These are phyloP conservation scores for Eupithecia pulchellata DNA, from an alignment of 2,888 invertebrate genomes.

Conservation along the genomic window DNA sequence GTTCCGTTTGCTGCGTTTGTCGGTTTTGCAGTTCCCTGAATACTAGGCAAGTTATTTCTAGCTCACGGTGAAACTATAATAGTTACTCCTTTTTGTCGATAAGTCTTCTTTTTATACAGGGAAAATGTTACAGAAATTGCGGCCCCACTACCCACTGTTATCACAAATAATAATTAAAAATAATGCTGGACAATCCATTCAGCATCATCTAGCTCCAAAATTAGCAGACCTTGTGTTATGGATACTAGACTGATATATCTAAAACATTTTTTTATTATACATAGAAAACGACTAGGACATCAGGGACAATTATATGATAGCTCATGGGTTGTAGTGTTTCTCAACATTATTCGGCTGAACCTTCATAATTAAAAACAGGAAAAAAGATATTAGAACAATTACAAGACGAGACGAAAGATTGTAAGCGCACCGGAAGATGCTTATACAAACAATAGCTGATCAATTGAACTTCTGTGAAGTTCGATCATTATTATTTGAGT, in stretches of 20 bases:
- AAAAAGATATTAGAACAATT: conserved; percentile 1
- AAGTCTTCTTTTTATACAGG: neutral
- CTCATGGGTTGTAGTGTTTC: neutral
- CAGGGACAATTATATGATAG: too few species aligned
- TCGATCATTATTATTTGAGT: too few species aligned
- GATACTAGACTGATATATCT: too few species aligned
- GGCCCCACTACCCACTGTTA: neutral
- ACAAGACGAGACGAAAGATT: neutral
- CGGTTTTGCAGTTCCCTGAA: conserved; percentile 10
- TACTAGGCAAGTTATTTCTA: neutral
- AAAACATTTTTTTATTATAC: too few species aligned
- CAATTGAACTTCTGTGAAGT: too few species aligned
- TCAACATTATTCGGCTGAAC: neutral
- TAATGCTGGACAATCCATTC: too few species aligned
- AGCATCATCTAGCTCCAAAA: too few species aligned
- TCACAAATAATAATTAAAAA: too few species aligned
- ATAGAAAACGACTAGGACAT: too few species aligned
- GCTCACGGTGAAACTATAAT: neutral
- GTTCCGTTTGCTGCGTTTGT: conserved; percentile 4
- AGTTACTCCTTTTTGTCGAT: neutral
- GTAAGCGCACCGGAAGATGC: neutral
- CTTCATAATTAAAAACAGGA: neutral
- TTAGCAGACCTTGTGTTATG: too few species aligned
- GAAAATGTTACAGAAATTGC: neutral
- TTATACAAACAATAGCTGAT: neutral